Base-by-base conservation (phyloP, 1,140 invertebrate species). In the Octopus sinensis region DNA sequence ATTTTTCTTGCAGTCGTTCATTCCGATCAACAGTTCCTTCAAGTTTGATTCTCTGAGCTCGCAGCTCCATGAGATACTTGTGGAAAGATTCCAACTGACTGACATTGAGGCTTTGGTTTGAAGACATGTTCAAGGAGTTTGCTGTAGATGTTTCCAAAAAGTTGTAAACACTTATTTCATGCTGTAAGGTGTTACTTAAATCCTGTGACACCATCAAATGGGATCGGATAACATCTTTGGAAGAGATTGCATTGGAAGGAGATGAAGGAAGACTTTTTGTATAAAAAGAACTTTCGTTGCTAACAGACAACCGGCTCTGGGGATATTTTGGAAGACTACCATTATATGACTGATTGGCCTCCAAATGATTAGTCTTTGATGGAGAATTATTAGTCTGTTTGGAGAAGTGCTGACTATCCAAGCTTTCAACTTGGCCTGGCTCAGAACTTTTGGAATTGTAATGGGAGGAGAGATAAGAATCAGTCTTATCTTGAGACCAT, bases 131-230 rank as follows among this genome's bases (percentile, higher is more conserved):
- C 68, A 73, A 13, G 30, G 68, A 73, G 68, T 73, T 73, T 2
- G 86, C 86, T 76, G 83, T 79, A 10, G 85, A 86, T 9, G 80
- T 81, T 54, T 83, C 82, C 73, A 88, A 68, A 30, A 83, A 84
- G 79, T 89, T 87, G 73, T 86, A 87, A 9, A 88, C 54, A 71
- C 81, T 79, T 6, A 92, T 84, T 83, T 92, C 91, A 53, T 90
- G 87, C 75, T 86, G 86, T 53, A 91, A 85, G 9, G 91, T 90
- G 80, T 89, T 85, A 83, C 91, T 91, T 62, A 91, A 84, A 80
- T 90, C 87, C 76, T 91, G 90, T 53, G 87, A 82, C n/a, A 84
- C 84, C n/a, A 83, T 71, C 52, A 88, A 76, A 30, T 84, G 68
- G 5, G 68, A 78, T 6, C 76, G 76, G 76, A 52, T 73, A 73